A percentile compares a stretch with the other conserved stretches of the same genome.
phyloP scores from a whole-genome alignment of 2,888 invertebrate species.

The Meganola albula region DNA sequence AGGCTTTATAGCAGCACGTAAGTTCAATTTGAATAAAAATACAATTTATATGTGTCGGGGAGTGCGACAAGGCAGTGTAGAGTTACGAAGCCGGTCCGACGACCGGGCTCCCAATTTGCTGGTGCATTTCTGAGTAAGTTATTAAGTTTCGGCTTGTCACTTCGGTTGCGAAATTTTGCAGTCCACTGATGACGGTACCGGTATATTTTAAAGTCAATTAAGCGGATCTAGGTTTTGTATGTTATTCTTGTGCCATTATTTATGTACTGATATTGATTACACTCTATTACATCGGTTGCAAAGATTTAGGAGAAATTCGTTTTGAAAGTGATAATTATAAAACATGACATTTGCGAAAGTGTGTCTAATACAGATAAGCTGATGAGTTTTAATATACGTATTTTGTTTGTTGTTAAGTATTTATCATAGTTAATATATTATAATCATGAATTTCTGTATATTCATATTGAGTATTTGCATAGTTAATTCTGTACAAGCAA shows the following conservation, averaged over 20 bases:
- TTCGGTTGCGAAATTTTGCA: constrained; percentile 72
- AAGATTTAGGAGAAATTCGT: too few species aligned
- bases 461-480: too few species aligned
- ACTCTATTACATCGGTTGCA: too few species aligned
- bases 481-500: too few species aligned
- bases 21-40: constrained; percentile 76
- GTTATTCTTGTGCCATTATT: constrained; percentile 17
- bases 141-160: constrained; percentile 77
- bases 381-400: too few species aligned
- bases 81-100: constrained; percentile 69
- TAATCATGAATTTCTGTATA: too few species aligned
- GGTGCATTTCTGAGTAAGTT: constrained; percentile 75
- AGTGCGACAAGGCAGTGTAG: constrained; percentile 66
- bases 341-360: too few species aligned
- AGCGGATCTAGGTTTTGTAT: constrained; percentile 32
- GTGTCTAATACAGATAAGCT: too few species aligned
- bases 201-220: constrained; percentile 31
- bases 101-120: constrained; percentile 72
- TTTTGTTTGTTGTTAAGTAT: too few species aligned
- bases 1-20: constrained; percentile 71
- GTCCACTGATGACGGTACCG: constrained; percentile 41
- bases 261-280: too few species aligned
- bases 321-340: constrained; percentile 20
- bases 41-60: constrained; percentile 76
- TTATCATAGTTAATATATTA: too few species aligned